phyloP scores from a whole-genome alignment of 2,888 invertebrate genomes.

The Drosophila histrio region DNA sequence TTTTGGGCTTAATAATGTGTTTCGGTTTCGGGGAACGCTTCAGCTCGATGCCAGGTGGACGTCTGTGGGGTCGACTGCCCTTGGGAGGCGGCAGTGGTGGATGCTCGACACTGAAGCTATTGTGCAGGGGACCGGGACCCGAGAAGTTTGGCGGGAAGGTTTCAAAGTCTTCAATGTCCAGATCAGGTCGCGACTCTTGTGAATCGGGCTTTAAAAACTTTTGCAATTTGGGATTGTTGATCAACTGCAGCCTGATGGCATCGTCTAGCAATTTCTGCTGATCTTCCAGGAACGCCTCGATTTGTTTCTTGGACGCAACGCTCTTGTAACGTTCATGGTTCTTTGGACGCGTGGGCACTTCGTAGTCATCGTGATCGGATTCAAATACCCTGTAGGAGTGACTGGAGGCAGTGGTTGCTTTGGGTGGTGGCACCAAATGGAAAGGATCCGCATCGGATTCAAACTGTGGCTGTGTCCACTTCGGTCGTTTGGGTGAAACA shows the following conservation, averaged over 20 bases:
- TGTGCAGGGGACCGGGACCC: slow-evolving; percentile 56
- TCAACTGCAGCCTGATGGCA: slow-evolving; percentile 76
- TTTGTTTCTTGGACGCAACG: slow-evolving; percentile 81
- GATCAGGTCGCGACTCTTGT: slow-evolving; percentile 66
- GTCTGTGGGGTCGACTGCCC: slow-evolving; percentile 59
- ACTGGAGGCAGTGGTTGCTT: slow-evolving; percentile 51
- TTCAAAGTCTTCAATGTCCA: slow-evolving; percentile 77
- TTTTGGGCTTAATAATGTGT: slow-evolving; percentile 63
- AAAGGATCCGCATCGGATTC: slow-evolving; percentile 79
- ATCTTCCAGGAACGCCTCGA: slow-evolving; percentile 79
- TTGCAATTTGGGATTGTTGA: slow-evolving; percentile 79
- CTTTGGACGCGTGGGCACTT: slow-evolving; percentile 54
- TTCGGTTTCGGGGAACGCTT: slow-evolving; percentile 66
- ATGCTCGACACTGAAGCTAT: slow-evolving; percentile 60
- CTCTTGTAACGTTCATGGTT: slow-evolving; percentile 73
- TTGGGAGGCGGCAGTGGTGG: slow-evolving; percentile 49
- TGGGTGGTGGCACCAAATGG: slow-evolving; percentile 78
- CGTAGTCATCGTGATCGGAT: slow-evolving; percentile 75
- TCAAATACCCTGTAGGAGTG: slow-evolving; percentile 78
- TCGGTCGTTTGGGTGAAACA: slow-evolving; percentile 59
- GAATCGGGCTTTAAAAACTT: slow-evolving; percentile 73
- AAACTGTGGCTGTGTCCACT: slow-evolving; percentile 67
- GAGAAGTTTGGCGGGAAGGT: slow-evolving; percentile 69
- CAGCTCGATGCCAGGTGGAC: slow-evolving; percentile 65
- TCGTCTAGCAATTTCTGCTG: slow-evolving; percentile 80